These are phyloP conservation scores for Oophaga pumilio DNA, from an alignment of 2,113 vertebrate genomes.

Conservation along the genomic window DNA sequence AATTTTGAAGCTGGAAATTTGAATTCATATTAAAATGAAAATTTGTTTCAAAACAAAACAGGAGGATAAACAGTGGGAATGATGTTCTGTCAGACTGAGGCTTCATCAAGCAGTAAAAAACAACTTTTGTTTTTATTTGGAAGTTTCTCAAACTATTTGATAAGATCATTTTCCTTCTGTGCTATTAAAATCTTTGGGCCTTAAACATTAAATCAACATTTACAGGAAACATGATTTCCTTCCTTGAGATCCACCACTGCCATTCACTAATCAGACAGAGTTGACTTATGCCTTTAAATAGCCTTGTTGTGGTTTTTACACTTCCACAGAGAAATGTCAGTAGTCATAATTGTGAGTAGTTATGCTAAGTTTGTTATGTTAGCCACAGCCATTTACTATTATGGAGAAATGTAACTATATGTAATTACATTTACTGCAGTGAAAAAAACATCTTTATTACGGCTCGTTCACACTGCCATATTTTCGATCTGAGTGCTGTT, in stretches of 20 bases:
- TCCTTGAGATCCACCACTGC: conserved; percentile 12
- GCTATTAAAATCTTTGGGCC: conserved; percentile 22
- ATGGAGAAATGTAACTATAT: not conserved
- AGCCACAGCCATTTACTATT: not conserved
- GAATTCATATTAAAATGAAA: not conserved
- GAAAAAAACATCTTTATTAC: not conserved
- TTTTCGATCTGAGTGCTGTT: too few species aligned
- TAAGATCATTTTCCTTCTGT: conserved; percentile 34
- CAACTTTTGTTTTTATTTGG: not conserved
- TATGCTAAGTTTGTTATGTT: not conserved
- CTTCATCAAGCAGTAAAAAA: not conserved
- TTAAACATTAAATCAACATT: conserved; percentile 23
- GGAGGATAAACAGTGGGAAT: not conserved
- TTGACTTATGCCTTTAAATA: conserved; percentile 38
- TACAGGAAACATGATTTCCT: conserved; percentile 45
- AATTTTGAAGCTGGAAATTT: not conserved
- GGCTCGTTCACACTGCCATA: too few species aligned
- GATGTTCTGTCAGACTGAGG: too few species aligned
- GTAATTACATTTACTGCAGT: not conserved
- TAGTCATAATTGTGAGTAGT: not conserved
- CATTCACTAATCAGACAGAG: conserved; percentile 20
- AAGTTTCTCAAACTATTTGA: not conserved
- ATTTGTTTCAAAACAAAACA: not conserved
- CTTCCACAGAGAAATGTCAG: not conserved
- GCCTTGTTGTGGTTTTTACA: not conserved